phyloP scores from a whole-genome alignment of 37 sponge, comb jelly and placozoan genomes.

The Sycon ciliatum region DNA sequence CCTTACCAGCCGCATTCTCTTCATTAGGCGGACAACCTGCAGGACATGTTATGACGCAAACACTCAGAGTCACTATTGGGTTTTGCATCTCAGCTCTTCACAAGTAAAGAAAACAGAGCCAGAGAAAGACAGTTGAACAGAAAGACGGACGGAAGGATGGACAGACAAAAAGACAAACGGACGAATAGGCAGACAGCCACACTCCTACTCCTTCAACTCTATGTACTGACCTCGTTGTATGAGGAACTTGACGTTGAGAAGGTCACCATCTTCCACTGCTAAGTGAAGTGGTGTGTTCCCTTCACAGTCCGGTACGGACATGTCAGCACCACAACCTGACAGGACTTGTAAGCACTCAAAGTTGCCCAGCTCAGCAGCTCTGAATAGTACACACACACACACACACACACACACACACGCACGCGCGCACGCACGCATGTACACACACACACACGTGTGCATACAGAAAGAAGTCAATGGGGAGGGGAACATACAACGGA shows the following conservation, averaged over 20 bases:
- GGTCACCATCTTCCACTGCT: conserved; percentile 1
- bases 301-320: conserved; percentile 23
- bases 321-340: conserved; percentile 75
- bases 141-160: no score
- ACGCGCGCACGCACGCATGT: conserved; percentile 24
- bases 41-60: background rate
- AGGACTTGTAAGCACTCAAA: conserved; percentile 68
- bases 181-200: no score
- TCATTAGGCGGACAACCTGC: conserved; percentile 71
- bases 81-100: no score
- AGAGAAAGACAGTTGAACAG: no score
- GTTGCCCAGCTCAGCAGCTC: no score
- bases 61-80: no score
- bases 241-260: conserved; percentile 1
- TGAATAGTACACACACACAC: background rate
- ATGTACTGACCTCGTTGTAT: conserved; percentile 15
- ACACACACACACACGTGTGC: background rate
- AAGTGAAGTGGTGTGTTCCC: conserved; percentile 17
- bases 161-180: no score
- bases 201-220: no score
- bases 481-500: no score
- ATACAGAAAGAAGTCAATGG: conserved; percentile 10
- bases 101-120: no score
- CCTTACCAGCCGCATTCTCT: conserved; percentile 34
- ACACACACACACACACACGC: background rate